Evolutionary conservation across 2,888 invertebrate genomes (phyloP).

Genomic region (Protophormia terraenovae): DNA sequence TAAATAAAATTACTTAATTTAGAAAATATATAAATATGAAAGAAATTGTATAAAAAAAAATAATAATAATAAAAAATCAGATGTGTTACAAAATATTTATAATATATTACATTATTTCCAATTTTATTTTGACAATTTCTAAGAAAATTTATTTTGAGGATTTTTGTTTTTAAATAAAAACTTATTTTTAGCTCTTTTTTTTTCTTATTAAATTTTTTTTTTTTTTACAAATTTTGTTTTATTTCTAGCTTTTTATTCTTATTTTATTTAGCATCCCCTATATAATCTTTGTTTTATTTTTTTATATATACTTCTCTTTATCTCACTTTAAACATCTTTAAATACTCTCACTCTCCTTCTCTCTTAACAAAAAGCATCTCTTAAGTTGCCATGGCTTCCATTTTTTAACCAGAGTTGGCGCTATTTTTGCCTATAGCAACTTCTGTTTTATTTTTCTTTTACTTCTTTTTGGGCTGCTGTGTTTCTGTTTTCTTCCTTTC

Average conservation of each 20-base stretch:
- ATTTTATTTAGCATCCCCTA: slow-evolving; percentile 2
- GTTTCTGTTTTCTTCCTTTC: not conserved
- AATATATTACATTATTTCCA: too few relatives aligned
- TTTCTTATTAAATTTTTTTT: too few relatives aligned
- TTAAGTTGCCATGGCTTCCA: slow-evolving; percentile 46
- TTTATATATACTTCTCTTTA: too few relatives aligned
- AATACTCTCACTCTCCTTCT: not conserved
- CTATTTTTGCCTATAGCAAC: slow-evolving; percentile 28
- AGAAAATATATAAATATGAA: not conserved
- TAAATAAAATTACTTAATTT: not conserved
- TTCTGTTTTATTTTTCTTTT: not conserved
- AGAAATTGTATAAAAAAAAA: too few relatives aligned
- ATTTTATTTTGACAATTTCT: not conserved
- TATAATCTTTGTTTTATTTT: not conserved
- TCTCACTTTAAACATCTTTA: not conserved
- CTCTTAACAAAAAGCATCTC: slow-evolving; percentile 22
- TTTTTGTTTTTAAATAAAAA: too few relatives aligned
- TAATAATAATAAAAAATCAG: too few relatives aligned
- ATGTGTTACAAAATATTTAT: too few relatives aligned
- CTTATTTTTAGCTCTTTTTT: too few relatives aligned
- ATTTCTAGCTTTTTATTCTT: not conserved
- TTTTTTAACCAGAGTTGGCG: slow-evolving; percentile 41
- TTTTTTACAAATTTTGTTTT: not conserved
- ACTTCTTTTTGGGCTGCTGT: slow-evolving; percentile 14
- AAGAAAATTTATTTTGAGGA: not conserved